Base-by-base conservation (phyloP, 2,888 invertebrate species). In the Micropterix aruncella region DNA sequence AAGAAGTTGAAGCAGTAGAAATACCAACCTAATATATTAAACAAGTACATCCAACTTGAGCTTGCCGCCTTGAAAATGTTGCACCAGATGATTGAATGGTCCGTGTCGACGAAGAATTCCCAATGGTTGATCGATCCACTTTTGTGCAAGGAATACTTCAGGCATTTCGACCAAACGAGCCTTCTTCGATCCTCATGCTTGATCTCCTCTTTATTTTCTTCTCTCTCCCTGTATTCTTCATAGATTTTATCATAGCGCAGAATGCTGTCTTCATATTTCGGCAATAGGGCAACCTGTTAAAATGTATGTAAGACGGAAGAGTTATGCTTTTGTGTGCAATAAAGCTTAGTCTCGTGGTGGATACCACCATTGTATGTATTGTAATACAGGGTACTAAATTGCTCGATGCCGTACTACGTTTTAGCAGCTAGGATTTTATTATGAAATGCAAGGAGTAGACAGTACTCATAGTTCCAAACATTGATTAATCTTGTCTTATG, bases 31-130 rank as follows among this genome's bases (percentile, higher is more conserved):
- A 85, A 69, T 55, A 82, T 72, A 61, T 84, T 83, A 56, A 85
- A 83, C 61, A 83, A 83, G 60, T 83, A 82, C 65, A 85, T 73
- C 84, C 84, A 85, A 5, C 79, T 82, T n/a, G 83, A 83, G 53
- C 84, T 84, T 17, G 81, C 81, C 27, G 81, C 81, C 66, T 83
- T 83, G 57, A 83, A 83, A 51, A 83, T 75, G 57, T 82, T 83
- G 57, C 83, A 83, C 83, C 83, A 83, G 40, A 82, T 78, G 39
- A 83, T 75, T 79, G 53, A 83, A 78, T 44, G 55, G 57, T 67
- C 78, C 57, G 66, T 77, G 52, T 74, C 82, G 47, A 83, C 76
- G 56, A 83, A 81, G 60, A 83, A 83, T 59, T 83, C 83, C 71
- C 80, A 80, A 51, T 76, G 79, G 57, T 83, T 83, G 50, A 83